Conservation (phyloP, 2,888 invertebrate species). For the Eristalinus aeneus region DNA sequence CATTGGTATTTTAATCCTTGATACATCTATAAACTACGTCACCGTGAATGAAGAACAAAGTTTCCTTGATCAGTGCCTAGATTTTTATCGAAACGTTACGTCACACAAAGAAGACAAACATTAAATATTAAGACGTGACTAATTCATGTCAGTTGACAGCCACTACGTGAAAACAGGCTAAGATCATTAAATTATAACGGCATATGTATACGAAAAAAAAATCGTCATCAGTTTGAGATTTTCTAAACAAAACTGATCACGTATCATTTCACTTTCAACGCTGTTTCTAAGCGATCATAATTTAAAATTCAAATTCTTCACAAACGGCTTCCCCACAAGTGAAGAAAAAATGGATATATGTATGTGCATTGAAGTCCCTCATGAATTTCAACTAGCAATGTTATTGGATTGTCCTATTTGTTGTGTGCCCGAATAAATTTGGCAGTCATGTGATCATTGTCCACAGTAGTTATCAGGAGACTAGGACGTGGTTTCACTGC, state of each 20-base stretch:
- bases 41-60: too few species aligned
- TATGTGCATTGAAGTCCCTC: background rate
- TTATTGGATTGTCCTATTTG: slow-evolving; percentile 25
- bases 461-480: slow-evolving; percentile 8
- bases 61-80: too few species aligned
- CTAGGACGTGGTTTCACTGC: slow-evolving; percentile 10
- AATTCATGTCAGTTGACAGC: too few species aligned
- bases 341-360: background rate
- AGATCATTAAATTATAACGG: background rate
- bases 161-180: too few species aligned
- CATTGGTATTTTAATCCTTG: too few species aligned
- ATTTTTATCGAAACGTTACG: too few species aligned
- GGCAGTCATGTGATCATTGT: slow-evolving; percentile 19
- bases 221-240: background rate
- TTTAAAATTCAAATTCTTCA: background rate
- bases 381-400: slow-evolving; percentile 26
- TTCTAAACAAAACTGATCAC: background rate
- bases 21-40: too few species aligned
- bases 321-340: background rate
- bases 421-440: slow-evolving; percentile 29
- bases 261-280: background rate
- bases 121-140: too few species aligned
- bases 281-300: background rate
- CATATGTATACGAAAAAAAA: background rate
- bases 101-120: too few species aligned